Conservation (phyloP, 2,797 vertebrate species). For the Bovichtus variegatus region DNA sequence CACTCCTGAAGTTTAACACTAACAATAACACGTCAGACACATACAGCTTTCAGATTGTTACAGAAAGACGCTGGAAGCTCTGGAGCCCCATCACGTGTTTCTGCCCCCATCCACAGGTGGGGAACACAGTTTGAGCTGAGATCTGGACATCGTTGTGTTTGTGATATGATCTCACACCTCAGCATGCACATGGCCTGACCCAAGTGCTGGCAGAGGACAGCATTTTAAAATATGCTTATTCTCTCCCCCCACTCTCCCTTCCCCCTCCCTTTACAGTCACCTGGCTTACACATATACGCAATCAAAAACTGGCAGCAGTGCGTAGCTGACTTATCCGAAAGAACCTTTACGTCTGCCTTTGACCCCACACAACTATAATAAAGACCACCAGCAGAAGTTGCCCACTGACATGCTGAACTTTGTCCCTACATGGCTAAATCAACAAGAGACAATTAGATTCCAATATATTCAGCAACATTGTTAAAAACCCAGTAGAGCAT, state of each 20-base stretch:
- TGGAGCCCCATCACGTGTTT: constrained; percentile 24
- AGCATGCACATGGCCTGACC: constrained; percentile 68
- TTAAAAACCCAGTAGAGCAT: neutral
- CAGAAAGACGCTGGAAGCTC: neutral
- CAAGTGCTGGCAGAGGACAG: constrained; percentile 29
- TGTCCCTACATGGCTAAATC: neutral
- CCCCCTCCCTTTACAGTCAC: constrained; percentile 13
- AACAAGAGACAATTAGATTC: constrained; percentile 2
- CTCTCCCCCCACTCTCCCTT: neutral
- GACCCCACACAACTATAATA: constrained; percentile 15
- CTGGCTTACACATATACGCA: constrained; percentile 26
- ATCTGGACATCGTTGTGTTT: constrained; percentile 26
- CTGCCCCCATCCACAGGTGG: constrained; percentile 54
- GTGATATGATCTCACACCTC: constrained; percentile 72
- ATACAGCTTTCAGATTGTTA: constrained; percentile 21
- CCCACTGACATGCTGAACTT: constrained; percentile 20
- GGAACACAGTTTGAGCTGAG: constrained; percentile 32
- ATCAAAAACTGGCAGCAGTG: neutral
- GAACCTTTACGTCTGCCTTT: constrained; percentile 10
- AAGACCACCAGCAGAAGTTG: constrained; percentile 2
- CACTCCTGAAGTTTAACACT: too few species aligned
- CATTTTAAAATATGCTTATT: constrained; percentile 51
- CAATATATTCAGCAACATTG: neutral
- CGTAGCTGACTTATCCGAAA: neutral
- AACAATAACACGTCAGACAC: constrained; percentile 3